Evolutionary conservation across 2,113 vertebrate genomes (phyloP), one percentile per base, ranked within the genome.

Genomic region (Lophotis ruficrista): DNA sequence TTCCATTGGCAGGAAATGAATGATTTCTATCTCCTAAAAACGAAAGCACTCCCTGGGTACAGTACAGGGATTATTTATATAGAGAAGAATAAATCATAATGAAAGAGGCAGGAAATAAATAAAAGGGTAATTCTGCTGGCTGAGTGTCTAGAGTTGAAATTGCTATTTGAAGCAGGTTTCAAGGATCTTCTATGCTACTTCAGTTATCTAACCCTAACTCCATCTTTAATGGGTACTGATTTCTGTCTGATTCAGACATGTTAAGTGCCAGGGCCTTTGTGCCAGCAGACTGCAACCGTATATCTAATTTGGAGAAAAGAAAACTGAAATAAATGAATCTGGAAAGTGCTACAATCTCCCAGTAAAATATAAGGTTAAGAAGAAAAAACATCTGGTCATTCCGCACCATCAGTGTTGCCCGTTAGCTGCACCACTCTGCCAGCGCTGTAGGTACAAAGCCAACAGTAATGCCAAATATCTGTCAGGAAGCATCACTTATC

Each of bases 51-150:
- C 81, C 37, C n/a, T 0, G 14, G n/a, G 56, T 86, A 66, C 1
- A 3, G 41, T 72, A 73, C 12, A 50, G 45, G 35, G 64, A 71
- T 96, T 93, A 95, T 93, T 95, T 94, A 91, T 91, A 88, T 24
- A 68, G 56, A 92, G 57, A 90, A 91, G 64, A 95, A 97, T 94
- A 92, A 96, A 97, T 96, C 94, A 93, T 81, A 93, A 92, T 93
- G 82, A 92, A 95, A 95, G 56, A 66, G 62, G 28, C 70, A 96
- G 77, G 51, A 95, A 92, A 94, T 93, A 95, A 96, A 96, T 90
- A 91, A 90, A 91, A 85, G 25, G 33, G 19, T 25, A 73, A 28
- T 83, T 92, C 78, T 91, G 43, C 48, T 71, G 48, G 23, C 33
- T 94, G 62, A 77, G 33, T 60, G 16, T 64, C 47, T 87, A 22